Conservation (phyloP, 1,140 invertebrate genomes). For the Trinorchestia longiramus region DNA sequence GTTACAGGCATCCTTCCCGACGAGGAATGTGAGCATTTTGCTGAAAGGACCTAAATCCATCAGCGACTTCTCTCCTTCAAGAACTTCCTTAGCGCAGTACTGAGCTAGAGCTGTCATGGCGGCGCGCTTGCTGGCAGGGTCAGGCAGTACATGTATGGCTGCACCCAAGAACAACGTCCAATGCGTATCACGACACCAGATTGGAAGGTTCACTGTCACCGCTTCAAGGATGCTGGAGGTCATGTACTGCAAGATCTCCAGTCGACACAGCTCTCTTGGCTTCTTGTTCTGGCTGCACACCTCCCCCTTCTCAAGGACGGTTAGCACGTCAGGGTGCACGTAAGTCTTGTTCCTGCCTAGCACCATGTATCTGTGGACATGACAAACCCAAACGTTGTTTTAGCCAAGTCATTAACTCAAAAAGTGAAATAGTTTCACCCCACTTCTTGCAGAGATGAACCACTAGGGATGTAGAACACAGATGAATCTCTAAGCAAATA, state of each 20-base stretch:
- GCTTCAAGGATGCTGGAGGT: constrained; percentile 58
- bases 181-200: constrained; percentile 61
- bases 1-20: constrained; percentile 63
- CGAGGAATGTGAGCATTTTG: constrained; percentile 63
- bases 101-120: constrained; percentile 61
- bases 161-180: constrained; percentile 66
- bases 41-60: constrained; percentile 60
- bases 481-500: background rate
- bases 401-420: background rate
- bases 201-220: constrained; percentile 56
- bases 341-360: constrained; percentile 80
- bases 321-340: constrained; percentile 81
- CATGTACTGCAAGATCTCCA: constrained; percentile 75
- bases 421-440: background rate
- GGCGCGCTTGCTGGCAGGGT: constrained; percentile 17
- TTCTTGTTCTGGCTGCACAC: constrained; percentile 81
- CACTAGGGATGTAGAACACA: background rate
- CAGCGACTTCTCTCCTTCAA: constrained; percentile 59
- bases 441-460: background rate
- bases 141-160: constrained; percentile 54
- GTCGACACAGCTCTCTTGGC: constrained; percentile 77
- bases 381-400: background rate
- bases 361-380: constrained; percentile 78
- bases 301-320: constrained; percentile 81
- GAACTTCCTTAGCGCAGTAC: constrained; percentile 57